phyloP scores from a whole-genome alignment of 2,888 invertebrate species.

The Xestoiulus laeticollis region DNA sequence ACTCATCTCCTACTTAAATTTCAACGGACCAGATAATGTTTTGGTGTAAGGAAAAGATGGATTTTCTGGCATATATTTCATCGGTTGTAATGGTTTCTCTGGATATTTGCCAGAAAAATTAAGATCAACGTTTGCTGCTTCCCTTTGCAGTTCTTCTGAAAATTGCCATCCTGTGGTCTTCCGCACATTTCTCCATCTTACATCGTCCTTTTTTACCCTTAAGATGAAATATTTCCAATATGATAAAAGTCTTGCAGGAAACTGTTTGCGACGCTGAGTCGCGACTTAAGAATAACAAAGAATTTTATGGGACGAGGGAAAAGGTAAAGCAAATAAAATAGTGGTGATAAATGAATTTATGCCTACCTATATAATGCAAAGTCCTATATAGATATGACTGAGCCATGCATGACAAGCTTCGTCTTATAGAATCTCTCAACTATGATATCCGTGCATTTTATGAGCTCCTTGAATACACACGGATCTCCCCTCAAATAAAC shows the following conservation, averaged over 20 bases:
- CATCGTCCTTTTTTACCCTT: constrained; percentile 7
- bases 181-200: constrained; percentile 4
- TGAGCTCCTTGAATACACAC: constrained; percentile 33
- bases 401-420: constrained; percentile 22
- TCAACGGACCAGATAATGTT: constrained; percentile 28
- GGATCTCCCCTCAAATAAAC: constrained; percentile 7
- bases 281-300: constrained; percentile 13
- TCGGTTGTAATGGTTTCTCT: background rate
- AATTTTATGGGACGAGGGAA: constrained; percentile 34
- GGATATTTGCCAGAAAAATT: constrained; percentile 43
- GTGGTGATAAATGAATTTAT: constrained; percentile 36
- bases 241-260: constrained; percentile 24
- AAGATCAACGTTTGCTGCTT: constrained; percentile 9
- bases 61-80: background rate
- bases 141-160: background rate
- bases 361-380: background rate
- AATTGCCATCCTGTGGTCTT: constrained; percentile 38
- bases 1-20: background rate
- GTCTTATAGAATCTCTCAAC: background rate
- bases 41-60: background rate
- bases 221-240: constrained; percentile 38
- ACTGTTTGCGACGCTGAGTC: constrained; percentile 33
- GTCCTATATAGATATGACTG: background rate
- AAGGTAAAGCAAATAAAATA: constrained; percentile 41
- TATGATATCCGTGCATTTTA: constrained; percentile 4